Conservation (phyloP, 2,888 invertebrate genomes). For the Elysia crispata region DNA sequence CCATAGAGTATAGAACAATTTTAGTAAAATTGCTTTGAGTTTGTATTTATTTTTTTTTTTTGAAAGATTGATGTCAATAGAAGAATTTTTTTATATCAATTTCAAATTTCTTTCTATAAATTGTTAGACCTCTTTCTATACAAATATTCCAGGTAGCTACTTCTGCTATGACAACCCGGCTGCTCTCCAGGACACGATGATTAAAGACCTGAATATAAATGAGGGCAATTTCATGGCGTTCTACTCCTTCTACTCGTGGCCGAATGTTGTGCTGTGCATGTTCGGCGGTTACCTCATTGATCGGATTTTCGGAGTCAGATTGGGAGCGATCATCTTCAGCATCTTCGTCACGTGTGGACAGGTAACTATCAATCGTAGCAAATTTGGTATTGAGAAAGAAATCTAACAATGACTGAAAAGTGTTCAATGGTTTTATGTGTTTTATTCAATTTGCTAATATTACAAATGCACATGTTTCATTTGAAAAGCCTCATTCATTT, state of each 20-base stretch:
- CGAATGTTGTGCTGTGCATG: conserved; percentile 95
- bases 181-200: conserved; percentile 92
- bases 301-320: conserved; percentile 93
- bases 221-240: conserved; percentile 91
- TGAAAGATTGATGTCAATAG: background rate
- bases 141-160: conserved; percentile 92
- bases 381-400: too few relatives aligned
- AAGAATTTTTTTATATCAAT: background rate
- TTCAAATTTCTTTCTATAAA: too few relatives aligned
- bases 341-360: conserved; percentile 92
- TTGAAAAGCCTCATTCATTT: too few relatives aligned
- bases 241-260: conserved; percentile 97
- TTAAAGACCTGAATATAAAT: conserved; percentile 86
- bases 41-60: background rate
- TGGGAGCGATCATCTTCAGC: conserved; percentile 95
- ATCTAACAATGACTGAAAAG: too few relatives aligned
- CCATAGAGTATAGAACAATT: background rate
- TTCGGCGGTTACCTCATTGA: conserved; percentile 97
- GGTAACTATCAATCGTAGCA: conserved; percentile 62
- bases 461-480: too few relatives aligned
- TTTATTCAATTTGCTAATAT: too few relatives aligned
- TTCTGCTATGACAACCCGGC: conserved; percentile 98
- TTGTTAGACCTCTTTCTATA: background rate
- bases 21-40: too few relatives aligned
- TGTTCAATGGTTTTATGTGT: too few relatives aligned